Evolutionary conservation across 1,140 invertebrate genomes (phyloP), one percentile per base, ranked within the genome.

Genomic region (Dendrolimus kikuchii): DNA sequence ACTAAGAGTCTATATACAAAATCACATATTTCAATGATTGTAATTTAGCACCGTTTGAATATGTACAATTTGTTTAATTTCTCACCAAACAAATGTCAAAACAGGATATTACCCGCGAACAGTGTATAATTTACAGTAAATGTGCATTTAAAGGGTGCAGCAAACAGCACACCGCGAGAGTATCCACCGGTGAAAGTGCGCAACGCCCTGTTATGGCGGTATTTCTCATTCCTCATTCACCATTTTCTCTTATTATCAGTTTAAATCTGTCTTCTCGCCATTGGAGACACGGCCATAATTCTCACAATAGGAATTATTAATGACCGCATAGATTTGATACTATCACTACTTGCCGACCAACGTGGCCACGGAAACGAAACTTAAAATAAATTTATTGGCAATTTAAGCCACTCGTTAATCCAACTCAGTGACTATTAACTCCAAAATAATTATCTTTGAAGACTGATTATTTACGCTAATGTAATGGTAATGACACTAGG

Each of bases 141-240:
- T 59, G 42, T 48, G 50, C 51, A 51, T 51, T 60, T 49, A 49
- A 68, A 71, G 68, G 65, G 58, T 67, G 64, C 55, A 58, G 57
- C 62, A 59, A 59, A 56, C 64, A 45, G 64, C 49, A 62, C 57
- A 60, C 58, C 23, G 68, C 67, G 56, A 73, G 10, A 40, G 62
- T 66, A 66, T 50, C 59, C 49, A 49, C 62, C 50, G 74, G 80
- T 72, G 78, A 83, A 83, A 83, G 80, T 81, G 64, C 61, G 63
- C 69, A 72, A 76, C 71, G 71, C 77, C 75, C 77, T 78, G 73
- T 81, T 81, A 77, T 76, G 73, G 74, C 78, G 66, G 69, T 69
- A 76, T 81, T 81, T 80, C 77, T 83, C 73, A 81, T 81, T 78
- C 76, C 77, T 74, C 45, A 43, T 46, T 68, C 42, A 43, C 46